Conservation (phyloP, 2,888 invertebrate genomes). For the Cyaniris semiargus region DNA sequence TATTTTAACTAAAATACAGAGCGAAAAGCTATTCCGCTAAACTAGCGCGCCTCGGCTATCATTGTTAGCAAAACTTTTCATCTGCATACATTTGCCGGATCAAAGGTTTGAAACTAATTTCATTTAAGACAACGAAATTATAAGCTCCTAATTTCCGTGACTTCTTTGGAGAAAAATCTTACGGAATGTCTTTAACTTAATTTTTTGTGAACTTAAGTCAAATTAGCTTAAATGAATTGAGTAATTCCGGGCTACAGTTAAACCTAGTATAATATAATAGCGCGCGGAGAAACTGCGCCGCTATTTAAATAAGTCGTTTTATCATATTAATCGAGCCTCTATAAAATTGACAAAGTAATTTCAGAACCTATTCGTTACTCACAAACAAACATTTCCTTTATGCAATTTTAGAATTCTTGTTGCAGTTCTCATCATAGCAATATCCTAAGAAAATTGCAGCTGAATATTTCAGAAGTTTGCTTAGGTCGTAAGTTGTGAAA, state of each 20-base stretch:
- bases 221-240: no score
- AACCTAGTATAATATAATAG: no score
- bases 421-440: neutral
- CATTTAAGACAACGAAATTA: neutral
- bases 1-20: neutral
- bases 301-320: no score
- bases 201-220: no score
- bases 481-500: neutral
- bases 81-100: constrained; percentile 4
- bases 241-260: no score
- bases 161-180: neutral
- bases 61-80: neutral
- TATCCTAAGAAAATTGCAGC: neutral
- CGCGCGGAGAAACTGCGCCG: no score
- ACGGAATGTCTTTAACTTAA: neutral
- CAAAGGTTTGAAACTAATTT: neutral
- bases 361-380: no score
- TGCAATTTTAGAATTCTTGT: no score
- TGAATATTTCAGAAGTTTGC: neutral
- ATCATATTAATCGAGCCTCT: no score
- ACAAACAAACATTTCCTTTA: no score
- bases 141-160: neutral
- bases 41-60: neutral
- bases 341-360: no score
- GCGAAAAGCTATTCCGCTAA: neutral